Evolutionary conservation across 1,140 invertebrate species (phyloP).

Genomic region (Scaptodrosophila lebanonensis): DNA sequence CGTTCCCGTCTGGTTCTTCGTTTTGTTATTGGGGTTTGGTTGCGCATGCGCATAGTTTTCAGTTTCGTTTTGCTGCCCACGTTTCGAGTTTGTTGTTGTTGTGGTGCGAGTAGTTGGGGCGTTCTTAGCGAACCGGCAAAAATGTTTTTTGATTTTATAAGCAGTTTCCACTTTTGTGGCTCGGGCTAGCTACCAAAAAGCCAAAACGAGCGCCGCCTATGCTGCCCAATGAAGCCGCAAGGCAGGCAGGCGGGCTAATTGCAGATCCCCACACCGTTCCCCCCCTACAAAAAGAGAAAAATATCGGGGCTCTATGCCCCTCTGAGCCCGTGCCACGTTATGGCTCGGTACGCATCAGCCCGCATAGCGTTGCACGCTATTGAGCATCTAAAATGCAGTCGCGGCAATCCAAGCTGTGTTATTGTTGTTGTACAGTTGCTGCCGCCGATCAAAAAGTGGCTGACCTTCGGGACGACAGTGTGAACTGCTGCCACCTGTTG

Average conservation of each 20-base stretch:
- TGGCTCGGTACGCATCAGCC: too few relatives aligned
- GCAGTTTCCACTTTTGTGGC: neutral
- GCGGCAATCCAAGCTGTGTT: neutral
- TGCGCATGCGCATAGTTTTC: slow-evolving; percentile 40
- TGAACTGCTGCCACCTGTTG: slow-evolving; percentile 45
- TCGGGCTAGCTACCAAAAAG: slow-evolving; percentile 8
- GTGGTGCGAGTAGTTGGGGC: slow-evolving; percentile 12
- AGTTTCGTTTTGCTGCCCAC: slow-evolving; percentile 46
- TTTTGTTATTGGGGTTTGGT: slow-evolving; percentile 4
- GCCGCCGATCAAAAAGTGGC: slow-evolving; percentile 31
- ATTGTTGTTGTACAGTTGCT: neutral
- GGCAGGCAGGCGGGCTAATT: too few relatives aligned
- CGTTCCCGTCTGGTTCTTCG: neutral
- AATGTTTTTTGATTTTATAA: slow-evolving; percentile 13
- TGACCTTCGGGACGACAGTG: slow-evolving; percentile 44
- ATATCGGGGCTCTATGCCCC: too few relatives aligned
- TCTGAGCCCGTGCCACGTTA: too few relatives aligned
- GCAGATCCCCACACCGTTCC: too few relatives aligned
- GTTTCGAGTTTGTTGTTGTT: slow-evolving; percentile 3
- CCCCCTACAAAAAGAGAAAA: too few relatives aligned
- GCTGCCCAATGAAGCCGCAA: neutral
- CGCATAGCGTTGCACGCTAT: neutral
- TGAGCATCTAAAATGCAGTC: neutral
- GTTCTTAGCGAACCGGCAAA: slow-evolving; percentile 10
- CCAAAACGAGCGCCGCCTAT: neutral